Conservation (phyloP, 2,113 vertebrate genomes). For the Gallinago undulata region DNA sequence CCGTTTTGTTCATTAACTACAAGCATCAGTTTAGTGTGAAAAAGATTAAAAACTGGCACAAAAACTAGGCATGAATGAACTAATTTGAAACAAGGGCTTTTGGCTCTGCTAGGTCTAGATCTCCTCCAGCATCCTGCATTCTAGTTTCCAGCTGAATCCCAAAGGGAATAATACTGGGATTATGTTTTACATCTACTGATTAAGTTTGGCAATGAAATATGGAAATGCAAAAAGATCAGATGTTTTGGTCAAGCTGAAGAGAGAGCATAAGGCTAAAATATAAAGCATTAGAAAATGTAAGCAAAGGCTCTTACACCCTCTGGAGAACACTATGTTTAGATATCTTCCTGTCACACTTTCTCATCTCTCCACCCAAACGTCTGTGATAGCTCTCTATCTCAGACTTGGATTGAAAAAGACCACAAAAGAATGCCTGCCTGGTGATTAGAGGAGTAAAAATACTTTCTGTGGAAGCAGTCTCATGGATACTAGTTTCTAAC, state of each 20-base stretch:
- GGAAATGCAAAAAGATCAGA: background rate
- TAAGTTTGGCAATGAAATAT: background rate
- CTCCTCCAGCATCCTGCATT: background rate
- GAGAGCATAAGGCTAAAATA: background rate
- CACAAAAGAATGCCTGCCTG: rapidly evolving
- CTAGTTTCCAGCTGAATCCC: background rate
- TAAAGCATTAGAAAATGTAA: background rate
- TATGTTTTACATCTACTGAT: background rate
- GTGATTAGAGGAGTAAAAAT: background rate
- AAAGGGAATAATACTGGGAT: background rate
- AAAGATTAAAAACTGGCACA: background rate
- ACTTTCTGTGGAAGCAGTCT: background rate
- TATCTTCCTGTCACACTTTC: background rate
- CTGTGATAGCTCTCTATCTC: background rate
- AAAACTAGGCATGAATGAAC: background rate
- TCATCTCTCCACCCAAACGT: background rate
- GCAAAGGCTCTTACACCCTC: background rate
- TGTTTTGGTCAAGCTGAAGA: background rate
- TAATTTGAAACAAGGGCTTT: background rate
- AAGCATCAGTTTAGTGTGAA: background rate
- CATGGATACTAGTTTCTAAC: background rate
- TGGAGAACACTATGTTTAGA: background rate
- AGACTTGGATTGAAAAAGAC: background rate
- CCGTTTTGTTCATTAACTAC: background rate
- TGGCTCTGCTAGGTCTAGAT: background rate